Conservation (phyloP, 2,113 vertebrate genomes). For the Castor canadensis region DNA sequence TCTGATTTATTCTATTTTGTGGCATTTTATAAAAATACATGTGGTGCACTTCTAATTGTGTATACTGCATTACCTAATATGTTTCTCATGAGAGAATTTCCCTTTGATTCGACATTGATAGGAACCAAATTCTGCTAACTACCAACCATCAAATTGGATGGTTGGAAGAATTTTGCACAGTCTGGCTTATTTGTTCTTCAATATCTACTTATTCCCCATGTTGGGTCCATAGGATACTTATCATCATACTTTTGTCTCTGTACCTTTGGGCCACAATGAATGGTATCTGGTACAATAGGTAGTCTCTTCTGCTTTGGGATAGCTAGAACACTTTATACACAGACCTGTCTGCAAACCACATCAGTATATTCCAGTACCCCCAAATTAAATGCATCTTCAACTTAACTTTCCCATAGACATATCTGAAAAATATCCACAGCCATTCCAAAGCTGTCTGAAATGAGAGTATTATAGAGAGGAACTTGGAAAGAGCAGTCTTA, state of each 20-base stretch:
- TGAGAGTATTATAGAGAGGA: not conserved
- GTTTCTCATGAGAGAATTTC: slow-evolving; percentile 29
- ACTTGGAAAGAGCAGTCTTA: slow-evolving; percentile 8
- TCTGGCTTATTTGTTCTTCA: not conserved
- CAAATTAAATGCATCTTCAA: not conserved
- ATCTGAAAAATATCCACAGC: not conserved
- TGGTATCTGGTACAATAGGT: not conserved
- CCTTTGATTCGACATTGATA: slow-evolving; percentile 37
- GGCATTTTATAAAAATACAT: not conserved
- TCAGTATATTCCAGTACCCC: not conserved
- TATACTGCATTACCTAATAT: not conserved
- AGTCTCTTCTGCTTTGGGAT: not conserved
- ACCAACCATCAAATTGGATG: slow-evolving; percentile 16
- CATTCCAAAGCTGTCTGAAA: not conserved
- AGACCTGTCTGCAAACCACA: not conserved
- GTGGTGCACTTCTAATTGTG: not conserved
- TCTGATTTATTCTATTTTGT: not conserved
- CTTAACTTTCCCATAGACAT: not conserved
- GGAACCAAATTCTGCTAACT: slow-evolving; percentile 4
- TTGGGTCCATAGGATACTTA: not conserved
- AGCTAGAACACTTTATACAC: not conserved
- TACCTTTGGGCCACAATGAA: not conserved
- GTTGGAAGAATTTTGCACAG: not conserved
- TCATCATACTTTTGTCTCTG: not conserved
- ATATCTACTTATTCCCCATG: not conserved